These are phyloP conservation scores for Sesamia nonagrioides DNA, from an alignment of 1,140 invertebrate genomes.

Conservation along the genomic window DNA sequence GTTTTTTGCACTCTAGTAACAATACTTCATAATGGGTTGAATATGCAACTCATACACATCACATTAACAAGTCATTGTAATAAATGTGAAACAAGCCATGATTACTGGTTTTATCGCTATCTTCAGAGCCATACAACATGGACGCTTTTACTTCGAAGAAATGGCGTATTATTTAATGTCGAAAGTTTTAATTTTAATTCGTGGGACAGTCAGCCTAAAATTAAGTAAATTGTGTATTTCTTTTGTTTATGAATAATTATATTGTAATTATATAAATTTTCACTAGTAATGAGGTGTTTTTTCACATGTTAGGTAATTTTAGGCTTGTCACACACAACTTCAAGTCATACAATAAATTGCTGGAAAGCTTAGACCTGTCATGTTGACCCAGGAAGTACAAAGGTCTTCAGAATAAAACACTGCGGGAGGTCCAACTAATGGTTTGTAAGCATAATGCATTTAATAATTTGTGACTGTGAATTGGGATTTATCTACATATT, in stretches of 20 bases:
- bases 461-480: too few relatives aligned
- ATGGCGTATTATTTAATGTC: conserved; percentile 23
- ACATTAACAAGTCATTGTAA: neutral
- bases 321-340: neutral
- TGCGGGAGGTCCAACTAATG: neutral
- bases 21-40: neutral
- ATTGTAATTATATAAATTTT: conserved; percentile 14
- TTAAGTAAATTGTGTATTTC: conserved; percentile 5
- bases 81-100: conserved; percentile 6
- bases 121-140: neutral
- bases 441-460: too few relatives aligned
- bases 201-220: conserved; percentile 21
- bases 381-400: conserved; percentile 5
- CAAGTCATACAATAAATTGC: neutral
- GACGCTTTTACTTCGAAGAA: conserved; percentile 23
- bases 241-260: conserved; percentile 18
- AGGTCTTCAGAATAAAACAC: neutral
- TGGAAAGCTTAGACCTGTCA: neutral
- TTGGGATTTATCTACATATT: too few relatives aligned
- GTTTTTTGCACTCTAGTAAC: neutral
- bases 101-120: neutral
- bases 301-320: neutral
- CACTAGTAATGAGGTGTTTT: neutral
- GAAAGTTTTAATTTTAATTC: conserved; percentile 35
- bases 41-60: neutral